Conservation (phyloP, 2,113 vertebrate genomes). For the Rhabdomys dilectus region DNA sequence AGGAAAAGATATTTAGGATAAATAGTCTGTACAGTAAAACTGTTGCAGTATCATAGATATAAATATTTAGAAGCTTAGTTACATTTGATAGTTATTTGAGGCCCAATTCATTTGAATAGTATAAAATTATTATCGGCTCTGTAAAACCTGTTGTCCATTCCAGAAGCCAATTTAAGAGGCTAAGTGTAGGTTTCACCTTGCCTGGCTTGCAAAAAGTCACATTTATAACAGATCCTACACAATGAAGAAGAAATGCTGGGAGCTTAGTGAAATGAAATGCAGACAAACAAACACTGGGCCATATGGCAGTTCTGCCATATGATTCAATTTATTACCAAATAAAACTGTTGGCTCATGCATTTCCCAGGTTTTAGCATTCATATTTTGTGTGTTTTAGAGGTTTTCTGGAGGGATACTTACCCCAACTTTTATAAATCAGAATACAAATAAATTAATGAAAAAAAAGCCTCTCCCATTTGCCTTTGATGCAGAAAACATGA, state of each 20-base stretch:
- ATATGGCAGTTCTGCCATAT: constrained; percentile 84
- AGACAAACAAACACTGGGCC: constrained; percentile 73
- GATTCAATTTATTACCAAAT: constrained; percentile 85
- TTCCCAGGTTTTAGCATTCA: constrained; percentile 84
- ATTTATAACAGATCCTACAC: constrained; percentile 61
- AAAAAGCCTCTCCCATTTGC: neutral
- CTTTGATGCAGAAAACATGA: constrained; percentile 79
- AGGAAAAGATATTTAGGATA: constrained; percentile 85
- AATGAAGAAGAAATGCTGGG: constrained; percentile 49
- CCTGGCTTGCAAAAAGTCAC: constrained; percentile 20
- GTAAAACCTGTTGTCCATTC: constrained; percentile 22
- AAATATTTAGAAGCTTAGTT: constrained; percentile 79
- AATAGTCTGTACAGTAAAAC: constrained; percentile 80
- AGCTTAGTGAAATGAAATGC: constrained; percentile 76
- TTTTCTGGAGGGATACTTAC: constrained; percentile 81
- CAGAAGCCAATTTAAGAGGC: constrained; percentile 38
- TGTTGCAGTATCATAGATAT: constrained; percentile 78
- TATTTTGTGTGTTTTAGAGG: constrained; percentile 74
- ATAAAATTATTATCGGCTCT: constrained; percentile 59
- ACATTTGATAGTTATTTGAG: constrained; percentile 76
- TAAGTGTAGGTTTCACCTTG: constrained; percentile 57
- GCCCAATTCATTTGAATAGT: constrained; percentile 68
- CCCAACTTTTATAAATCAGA: constrained; percentile 71
- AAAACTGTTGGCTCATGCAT: constrained; percentile 84
- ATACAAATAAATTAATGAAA: constrained; percentile 69